Evolutionary conservation across 2,888 invertebrate species (phyloP).

Genomic region (Iselma pallidipennis): DNA sequence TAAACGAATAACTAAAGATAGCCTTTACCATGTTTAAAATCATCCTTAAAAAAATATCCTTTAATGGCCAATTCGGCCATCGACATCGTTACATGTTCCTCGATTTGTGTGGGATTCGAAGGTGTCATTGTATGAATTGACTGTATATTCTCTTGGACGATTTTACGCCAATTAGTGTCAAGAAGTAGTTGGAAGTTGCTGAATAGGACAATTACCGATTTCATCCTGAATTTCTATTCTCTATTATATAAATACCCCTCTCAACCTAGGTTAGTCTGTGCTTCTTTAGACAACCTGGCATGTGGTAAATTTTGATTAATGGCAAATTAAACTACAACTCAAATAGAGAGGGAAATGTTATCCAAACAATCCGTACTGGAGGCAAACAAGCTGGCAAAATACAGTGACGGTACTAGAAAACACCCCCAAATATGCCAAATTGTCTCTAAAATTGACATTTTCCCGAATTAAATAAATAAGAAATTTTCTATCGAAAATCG

Average conservation of each 20-base stretch:
- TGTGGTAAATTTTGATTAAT: conserved; percentile 21
- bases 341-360: conserved; percentile 15
- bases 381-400: background rate
- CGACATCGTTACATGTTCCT: no score
- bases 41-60: background rate
- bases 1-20: no score
- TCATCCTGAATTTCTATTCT: background rate
- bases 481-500: no score
- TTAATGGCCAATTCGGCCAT: background rate
- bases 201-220: background rate
- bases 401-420: background rate
- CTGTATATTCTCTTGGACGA: background rate
- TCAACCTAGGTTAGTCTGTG: background rate
- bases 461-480: no score
- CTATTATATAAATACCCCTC: background rate
- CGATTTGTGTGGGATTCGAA: no score
- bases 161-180: background rate
- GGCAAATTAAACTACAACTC: conserved; percentile 21
- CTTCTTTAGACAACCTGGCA: background rate
- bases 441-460: no score
- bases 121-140: background rate
- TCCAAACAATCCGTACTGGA: conserved; percentile 4
- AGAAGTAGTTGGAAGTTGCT: background rate
- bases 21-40: no score
- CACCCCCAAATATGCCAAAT: no score